Conservation (phyloP, 2,797 vertebrate species). For the Rhinophrynus dorsalis region DNA sequence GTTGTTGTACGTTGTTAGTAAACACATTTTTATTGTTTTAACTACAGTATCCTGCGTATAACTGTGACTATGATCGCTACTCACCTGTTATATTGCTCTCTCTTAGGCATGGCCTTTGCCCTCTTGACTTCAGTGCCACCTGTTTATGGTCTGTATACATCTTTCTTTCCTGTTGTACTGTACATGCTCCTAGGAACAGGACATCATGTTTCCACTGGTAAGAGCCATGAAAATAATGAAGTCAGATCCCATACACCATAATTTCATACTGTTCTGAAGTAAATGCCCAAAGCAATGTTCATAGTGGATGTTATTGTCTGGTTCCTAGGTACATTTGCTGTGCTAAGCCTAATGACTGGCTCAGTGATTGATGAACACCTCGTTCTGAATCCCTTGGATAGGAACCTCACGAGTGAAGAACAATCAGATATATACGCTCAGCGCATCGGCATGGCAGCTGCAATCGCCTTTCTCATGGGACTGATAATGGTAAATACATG, state of each 20-base stretch:
- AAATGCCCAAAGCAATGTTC: neutral
- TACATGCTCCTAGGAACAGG: constrained; percentile 90
- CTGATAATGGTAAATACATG: constrained; percentile 77
- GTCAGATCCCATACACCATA: neutral
- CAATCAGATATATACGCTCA: constrained; percentile 74
- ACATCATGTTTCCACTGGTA: constrained; percentile 89
- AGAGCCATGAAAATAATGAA: constrained; percentile 24
- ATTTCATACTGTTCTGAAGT: neutral
- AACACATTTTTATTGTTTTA: too few relatives aligned
- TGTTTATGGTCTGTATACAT: constrained; percentile 90
- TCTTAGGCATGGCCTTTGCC: constrained; percentile 89
- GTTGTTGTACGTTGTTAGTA: too few relatives aligned
- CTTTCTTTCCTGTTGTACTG: constrained; percentile 87
- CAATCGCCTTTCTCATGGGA: constrained; percentile 84
- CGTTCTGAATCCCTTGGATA: constrained; percentile 72
- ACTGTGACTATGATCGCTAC: too few relatives aligned
- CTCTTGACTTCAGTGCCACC: constrained; percentile 88
- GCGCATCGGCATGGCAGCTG: constrained; percentile 82
- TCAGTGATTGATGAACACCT: constrained; percentile 86
- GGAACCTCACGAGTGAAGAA: constrained; percentile 75
- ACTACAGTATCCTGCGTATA: too few relatives aligned
- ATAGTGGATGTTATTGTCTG: neutral
- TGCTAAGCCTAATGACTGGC: constrained; percentile 90
- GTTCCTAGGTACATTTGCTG: constrained; percentile 86
- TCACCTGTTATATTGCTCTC: constrained; percentile 1